Base-by-base conservation (phyloP, 2,888 invertebrate genomes). In the Chrysopilus asiliformis region DNA sequence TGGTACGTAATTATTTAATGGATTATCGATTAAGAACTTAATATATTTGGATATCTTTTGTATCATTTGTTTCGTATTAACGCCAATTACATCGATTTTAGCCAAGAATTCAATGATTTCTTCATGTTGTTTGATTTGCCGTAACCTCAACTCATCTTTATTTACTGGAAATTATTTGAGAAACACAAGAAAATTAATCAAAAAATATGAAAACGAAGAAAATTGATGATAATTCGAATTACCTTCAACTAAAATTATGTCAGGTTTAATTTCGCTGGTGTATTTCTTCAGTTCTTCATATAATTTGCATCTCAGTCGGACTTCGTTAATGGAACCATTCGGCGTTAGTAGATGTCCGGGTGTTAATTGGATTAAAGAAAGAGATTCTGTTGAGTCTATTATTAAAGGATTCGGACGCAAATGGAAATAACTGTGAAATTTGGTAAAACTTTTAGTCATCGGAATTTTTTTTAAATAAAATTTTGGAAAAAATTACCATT, bases 261-360 rank as follows among this genome's bases (percentile, higher is more conserved):
- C 50, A 43, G 53, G 53, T 53, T 58, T 56, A 42, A 56, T 47
- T 33, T 58, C 56, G 44, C 48, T 49, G 41, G 52, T 46, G 40
- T 53, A 47, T 41, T 51, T 49, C 41, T 49, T 53, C 47, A 60
- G 53, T 49, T 51, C 47, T 39, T 55, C 51, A 49, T 56, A 56
- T 57, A 58, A 60, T 45, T 53, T 50, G 48, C 56, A 52, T 39
- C 55, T 55, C 47, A 51, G 49, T 34, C 51, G 51, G 30, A 60
- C 57, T 54, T 60, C 58, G 51, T 57, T 51, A 43, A 58, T 41
- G 22, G 55, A 54, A 12, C 58, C 60, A 32, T 47, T 48, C 28
- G 59, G 51, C 41, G 60, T 61, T 32, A 58, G 48, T 42, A 61
- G 45, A 43, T 53, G 45, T 36, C 59, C 59, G 5, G 61, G 60